Evolutionary conservation across 2,888 invertebrate species (phyloP), one percentile per base, ranked within the genome.

Genomic region (Pheosia gnoma): DNA sequence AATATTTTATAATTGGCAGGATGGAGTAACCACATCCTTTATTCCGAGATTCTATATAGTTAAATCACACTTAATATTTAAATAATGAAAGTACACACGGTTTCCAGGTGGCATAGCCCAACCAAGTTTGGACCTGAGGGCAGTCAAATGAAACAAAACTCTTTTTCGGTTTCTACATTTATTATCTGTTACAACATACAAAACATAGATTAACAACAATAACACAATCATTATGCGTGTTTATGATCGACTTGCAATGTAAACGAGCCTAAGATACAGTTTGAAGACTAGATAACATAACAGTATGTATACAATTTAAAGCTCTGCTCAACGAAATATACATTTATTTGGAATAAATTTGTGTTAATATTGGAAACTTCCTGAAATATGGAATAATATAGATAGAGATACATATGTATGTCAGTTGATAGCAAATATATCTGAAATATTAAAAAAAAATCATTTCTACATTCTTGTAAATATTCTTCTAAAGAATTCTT

Each of bases 131-230:
- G 25, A 25, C 25, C 25, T 43, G 10, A 47, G 43, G 43, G 43
- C 7, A 6, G 49, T 13, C 5, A 67, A 74, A 70, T 68, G 61
- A 74, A 75, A 73, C 57, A 45, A n/a, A 47, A 10, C 38, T 4
- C 3, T 58, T 58, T n/a, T n/a, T n/a, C n/a, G 59, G 64, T 65
- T 59, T 78, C 84, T 86, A 84, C 85, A 76, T 87, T 81, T 84
- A 84, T 84, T 83, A 77, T 79, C 78, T 81, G 77, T 78, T 77
- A 85, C 85, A 86, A 87, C 83, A 87, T 85, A 85, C 80, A 86
- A 86, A 87, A 87, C 85, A 83, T 83, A 79, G 61, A 83, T 72
- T 80, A 86, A 86, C 85, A 87, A 84, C 81, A 78, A 82, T 82
- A 78, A 13, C 76, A 76, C 72, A 71, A 59, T 60, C 66, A 61